Evolutionary conservation across 2,113 vertebrate species (phyloP), one percentile per base, ranked within the genome.

Genomic region (Montifringilla adamsi): DNA sequence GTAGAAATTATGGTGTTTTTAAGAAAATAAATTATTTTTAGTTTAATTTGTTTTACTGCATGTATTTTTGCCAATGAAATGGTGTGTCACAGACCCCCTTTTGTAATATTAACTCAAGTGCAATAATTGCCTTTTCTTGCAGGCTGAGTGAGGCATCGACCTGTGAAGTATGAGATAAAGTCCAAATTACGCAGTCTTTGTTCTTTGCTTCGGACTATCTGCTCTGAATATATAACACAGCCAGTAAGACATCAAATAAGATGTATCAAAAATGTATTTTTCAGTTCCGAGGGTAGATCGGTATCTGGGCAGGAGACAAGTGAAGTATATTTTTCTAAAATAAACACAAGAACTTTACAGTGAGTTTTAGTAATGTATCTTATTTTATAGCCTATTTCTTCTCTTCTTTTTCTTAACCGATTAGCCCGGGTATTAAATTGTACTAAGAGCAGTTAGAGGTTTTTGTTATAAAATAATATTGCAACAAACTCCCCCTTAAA

Each of bases 1-100:
- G 5, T 74, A 95, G 89, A 96, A 98, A 97, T 98, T 90, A 97
- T 55, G 93, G 84, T 83, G 91, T 96, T 98, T 98, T 98, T 97
- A 98, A 96, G 88, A 96, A 97, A 97, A 97, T 93, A 80, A 94
- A 97, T 96, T 96, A 44, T 85, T 93, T 93, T 92, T 67, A 37
- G 12, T 47, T 60, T 33, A 30, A 9, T 35, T 58, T 73, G 95
- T 84, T 87, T 84, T 49, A 73, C 79, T 84, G 74, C 72, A 68
- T 49, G 31, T 96, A 84, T 97, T 70, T 94, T 96, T 78, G 69
- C 80, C 95, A 94, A 55, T n/a, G 68, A 96, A 97, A 91, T 73
- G 47, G 60, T 55, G 62, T 96, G 94, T 95, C 81, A 44, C 74
- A 64, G 81, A 95, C 73, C 90, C 27, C 39, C 89, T 96, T 95